Base-by-base conservation (phyloP, 2,888 invertebrate species). In the Lottia gigantea region DNA sequence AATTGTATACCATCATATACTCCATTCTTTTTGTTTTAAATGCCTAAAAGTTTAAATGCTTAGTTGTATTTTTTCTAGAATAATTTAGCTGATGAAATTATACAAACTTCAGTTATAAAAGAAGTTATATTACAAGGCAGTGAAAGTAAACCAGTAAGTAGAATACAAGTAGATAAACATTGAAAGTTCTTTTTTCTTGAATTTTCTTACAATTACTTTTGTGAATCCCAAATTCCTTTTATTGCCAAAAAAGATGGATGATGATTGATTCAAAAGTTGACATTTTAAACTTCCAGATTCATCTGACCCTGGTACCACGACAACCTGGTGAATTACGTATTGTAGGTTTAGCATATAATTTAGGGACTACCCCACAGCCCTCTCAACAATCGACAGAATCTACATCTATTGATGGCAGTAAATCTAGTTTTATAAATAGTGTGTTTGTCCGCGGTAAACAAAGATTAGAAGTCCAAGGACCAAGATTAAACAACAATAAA, bases 241-340 rank as follows among this genome's bases (percentile, higher is more conserved):
- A 31, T 6, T 31, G 31, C 6, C n/a, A n/a, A n/a, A 31, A 31
- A 6, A 2, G 6, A 31, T 31, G 31, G 31, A 31, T n/a, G 6
- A 14, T 7, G 23, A 26, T n/a, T 31, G 15, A 46, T 15, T 16
- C 23, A 0, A 19, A 25, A 25, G 25, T 6, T 16, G 62, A n/a
- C 4, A 46, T 25, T 63, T 12, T 25, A 62, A 31, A 62, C 25
- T 72, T 79, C 8, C 76, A 90, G 90, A 87, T 96, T 55, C 91
- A 92, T 66, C 91, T 96, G 75, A 91, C 92, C 46, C 87, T 96
- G 64, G 93, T 92, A 6, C 95, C 96, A 1, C 91, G 93, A 74
- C 90, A 91, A 76, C 92, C 93, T 15, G 96, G 96, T 0, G 91
- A 92, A 68, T 89, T 96, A 40, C 91, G 91, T 71, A 91, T 96